Evolutionary conservation across 2,888 invertebrate genomes (phyloP).

Genomic region (Drosophila pseudotakahashii): DNA sequence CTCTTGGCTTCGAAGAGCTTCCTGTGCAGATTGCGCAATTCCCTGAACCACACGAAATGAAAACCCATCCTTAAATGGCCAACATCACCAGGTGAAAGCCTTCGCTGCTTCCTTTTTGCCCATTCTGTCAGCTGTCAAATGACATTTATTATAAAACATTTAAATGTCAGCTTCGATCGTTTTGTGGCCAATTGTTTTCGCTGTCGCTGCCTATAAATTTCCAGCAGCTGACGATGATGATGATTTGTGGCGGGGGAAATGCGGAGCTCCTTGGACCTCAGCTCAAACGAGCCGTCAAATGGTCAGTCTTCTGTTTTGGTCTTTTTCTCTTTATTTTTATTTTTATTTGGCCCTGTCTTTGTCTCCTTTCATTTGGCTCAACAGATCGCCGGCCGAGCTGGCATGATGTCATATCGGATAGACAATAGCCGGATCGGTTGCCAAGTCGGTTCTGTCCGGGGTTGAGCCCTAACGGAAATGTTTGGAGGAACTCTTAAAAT

Average conservation of each 20-base stretch:
- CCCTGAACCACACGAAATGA: conserved; percentile 11
- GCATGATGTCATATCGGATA: conserved; percentile 69
- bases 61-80: conserved; percentile 4
- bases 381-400: conserved; percentile 53
- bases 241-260: conserved; percentile 23
- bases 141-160: conserved; percentile 67
- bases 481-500: conserved; percentile 14
- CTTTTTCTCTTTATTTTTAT: conserved; percentile 2
- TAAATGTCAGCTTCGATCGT: conserved; percentile 52
- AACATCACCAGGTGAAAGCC: conserved; percentile 59
- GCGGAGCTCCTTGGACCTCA: conserved; percentile 25
- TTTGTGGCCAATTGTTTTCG: conserved; percentile 51
- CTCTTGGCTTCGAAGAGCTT: conserved; percentile 46
- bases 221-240: conserved; percentile 36
- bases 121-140: conserved; percentile 66
- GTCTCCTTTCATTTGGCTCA: conserved; percentile 56
- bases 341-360: conserved; percentile 31
- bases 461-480: conserved; percentile 32
- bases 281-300: conserved; percentile 39
- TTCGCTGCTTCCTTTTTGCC: conserved; percentile 19
- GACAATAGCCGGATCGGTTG: conserved; percentile 34
- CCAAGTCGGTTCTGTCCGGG: conserved; percentile 15
- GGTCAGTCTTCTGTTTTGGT: conserved; percentile 32
- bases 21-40: conserved; percentile 47
- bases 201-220: conserved; percentile 42